Evolutionary conservation across 2,113 vertebrate genomes (phyloP).

Genomic region (Stegastes partitus): DNA sequence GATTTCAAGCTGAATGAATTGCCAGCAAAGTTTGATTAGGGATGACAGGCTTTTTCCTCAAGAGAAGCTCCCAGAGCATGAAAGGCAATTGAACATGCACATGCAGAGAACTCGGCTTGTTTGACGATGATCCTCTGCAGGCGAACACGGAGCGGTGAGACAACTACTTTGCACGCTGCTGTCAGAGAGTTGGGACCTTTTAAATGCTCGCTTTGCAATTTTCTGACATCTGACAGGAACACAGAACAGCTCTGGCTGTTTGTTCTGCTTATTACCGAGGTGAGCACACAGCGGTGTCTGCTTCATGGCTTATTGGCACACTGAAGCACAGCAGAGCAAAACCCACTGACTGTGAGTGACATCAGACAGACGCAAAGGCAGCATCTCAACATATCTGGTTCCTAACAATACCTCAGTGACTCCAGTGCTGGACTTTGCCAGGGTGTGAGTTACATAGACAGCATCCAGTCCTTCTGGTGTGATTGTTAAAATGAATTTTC

Average conservation of each 20-base stretch:
- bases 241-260: constrained; percentile 34
- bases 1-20: constrained; percentile 9
- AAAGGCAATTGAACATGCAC: neutral
- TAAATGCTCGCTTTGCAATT: constrained; percentile 22
- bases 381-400: constrained; percentile 12
- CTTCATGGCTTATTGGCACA: constrained; percentile 30
- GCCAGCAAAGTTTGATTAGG: neutral
- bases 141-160: neutral
- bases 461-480: neutral
- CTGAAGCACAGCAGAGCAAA: constrained; percentile 33
- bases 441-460: neutral
- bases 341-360: constrained; percentile 18
- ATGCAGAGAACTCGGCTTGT: neutral
- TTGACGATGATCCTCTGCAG: constrained; percentile 30
- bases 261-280: constrained; percentile 46
- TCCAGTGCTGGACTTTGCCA: neutral
- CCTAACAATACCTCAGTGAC: neutral
- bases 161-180: constrained; percentile 7
- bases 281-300: constrained; percentile 18
- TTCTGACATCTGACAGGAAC: constrained; percentile 26
- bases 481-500: constrained; percentile 5
- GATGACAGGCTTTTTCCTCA: too few species aligned
- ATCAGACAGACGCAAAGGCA: constrained; percentile 16
- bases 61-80: neutral
- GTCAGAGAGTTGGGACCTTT: constrained; percentile 3